Percentiles rank a stretch among this genome's conserved stretches.
Evolutionary conservation across 2,113 vertebrate species (phyloP).

Genomic region (Mystacornis crossleyi): DNA sequence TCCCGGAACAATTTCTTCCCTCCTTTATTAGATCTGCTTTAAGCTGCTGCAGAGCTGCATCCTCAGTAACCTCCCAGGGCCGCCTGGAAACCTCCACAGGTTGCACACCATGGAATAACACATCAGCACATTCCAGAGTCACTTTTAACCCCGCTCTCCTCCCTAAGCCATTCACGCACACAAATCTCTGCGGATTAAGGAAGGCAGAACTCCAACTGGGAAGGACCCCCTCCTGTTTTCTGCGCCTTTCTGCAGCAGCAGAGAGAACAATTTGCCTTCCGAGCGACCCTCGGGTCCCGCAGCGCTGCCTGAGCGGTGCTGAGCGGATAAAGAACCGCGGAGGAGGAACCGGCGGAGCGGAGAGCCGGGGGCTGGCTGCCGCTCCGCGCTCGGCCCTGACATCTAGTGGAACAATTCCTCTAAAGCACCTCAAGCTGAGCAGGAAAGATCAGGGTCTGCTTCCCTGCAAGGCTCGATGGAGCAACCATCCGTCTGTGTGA

Average conservation of each 20-base stretch:
- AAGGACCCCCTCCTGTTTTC: neutral
- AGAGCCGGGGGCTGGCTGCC: neutral
- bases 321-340: neutral
- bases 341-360: neutral
- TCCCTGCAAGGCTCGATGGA: neutral
- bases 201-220: neutral
- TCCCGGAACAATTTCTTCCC: neutral
- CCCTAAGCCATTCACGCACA: neutral
- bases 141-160: neutral
- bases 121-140: neutral
- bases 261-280: neutral
- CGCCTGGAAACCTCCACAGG: neutral
- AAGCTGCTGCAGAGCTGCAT: neutral
- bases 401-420: slow-evolving; percentile 70
- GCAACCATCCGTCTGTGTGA: neutral
- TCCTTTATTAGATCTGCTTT: neutral
- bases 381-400: slow-evolving; percentile 64
- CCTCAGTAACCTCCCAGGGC: neutral
- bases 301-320: neutral
- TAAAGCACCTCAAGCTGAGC: slow-evolving; percentile 2
- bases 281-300: neutral
- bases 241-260: neutral
- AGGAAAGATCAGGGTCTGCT: neutral
- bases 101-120: neutral
- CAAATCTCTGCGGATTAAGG: neutral